A percentile compares a stretch with the other conserved stretches of the same genome.
These are phyloP conservation scores for Rhagoletis zephyria DNA, from an alignment of 1,140 invertebrate species.

Conservation along the genomic window DNA sequence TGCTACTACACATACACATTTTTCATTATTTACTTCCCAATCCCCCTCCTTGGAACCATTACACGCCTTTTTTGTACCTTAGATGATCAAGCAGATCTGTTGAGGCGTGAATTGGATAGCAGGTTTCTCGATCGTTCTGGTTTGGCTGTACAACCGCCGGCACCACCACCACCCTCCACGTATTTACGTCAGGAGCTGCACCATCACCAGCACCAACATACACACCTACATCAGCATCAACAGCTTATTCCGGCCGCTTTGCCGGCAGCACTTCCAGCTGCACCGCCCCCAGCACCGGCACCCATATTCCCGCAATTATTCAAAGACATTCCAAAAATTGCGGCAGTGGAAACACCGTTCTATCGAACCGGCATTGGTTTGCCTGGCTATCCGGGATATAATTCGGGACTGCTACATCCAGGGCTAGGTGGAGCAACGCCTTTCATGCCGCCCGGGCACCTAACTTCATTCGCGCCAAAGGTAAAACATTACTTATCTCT, in stretches of 20 bases:
- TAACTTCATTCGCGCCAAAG: constrained; percentile 90
- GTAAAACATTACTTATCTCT: constrained; percentile 76
- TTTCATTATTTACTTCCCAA: constrained; percentile 30
- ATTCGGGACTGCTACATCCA: constrained; percentile 81
- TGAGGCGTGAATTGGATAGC: constrained; percentile 91
- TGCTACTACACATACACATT: constrained; percentile 38
- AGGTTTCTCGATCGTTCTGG: constrained; percentile 82
- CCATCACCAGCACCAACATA: constrained; percentile 92
- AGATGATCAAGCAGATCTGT: constrained; percentile 85
- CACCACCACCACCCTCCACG: constrained; percentile 72
- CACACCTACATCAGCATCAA: constrained; percentile 90
- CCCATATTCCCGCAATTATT: constrained; percentile 77
- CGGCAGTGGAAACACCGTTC: constrained; percentile 84
- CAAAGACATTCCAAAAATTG: constrained; percentile 90
- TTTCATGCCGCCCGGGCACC: constrained; percentile 85
- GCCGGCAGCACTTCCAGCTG: constrained; percentile 77
- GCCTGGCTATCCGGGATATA: constrained; percentile 84
- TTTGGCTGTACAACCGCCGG: constrained; percentile 68
- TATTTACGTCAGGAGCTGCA: constrained; percentile 89
- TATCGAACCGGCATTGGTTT: constrained; percentile 82
- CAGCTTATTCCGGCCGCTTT: constrained; percentile 78
- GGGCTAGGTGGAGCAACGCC: constrained; percentile 82
- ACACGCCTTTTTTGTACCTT: constrained; percentile 58
- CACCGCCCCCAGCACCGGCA: constrained; percentile 68
- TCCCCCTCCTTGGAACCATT: constrained; percentile 21